phyloP scores from a whole-genome alignment of 2,113 vertebrate species.

The Xyliphius kryptos region DNA sequence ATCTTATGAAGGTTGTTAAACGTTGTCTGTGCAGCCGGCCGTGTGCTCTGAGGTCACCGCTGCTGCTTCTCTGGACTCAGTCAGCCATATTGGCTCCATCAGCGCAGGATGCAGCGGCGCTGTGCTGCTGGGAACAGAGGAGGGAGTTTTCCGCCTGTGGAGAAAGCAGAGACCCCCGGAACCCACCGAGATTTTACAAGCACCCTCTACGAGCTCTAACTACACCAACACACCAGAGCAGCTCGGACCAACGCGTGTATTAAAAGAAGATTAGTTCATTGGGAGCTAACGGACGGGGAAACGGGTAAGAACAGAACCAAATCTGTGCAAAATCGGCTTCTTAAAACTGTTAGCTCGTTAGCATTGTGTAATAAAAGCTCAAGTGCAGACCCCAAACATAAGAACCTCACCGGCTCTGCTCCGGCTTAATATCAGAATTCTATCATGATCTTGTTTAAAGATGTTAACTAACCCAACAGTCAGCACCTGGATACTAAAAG shows the following conservation, averaged over 20 bases:
- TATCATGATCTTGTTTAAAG: background rate
- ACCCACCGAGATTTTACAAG: conserved; percentile 35
- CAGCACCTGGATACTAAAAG: too few relatives aligned
- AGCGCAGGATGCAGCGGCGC: conserved; percentile 36
- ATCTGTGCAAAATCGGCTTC: background rate
- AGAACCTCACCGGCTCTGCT: too few relatives aligned
- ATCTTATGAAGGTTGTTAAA: background rate
- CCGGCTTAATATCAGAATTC: background rate
- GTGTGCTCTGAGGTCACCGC: conserved; percentile 8
- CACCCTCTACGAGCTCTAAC: conserved; percentile 14
- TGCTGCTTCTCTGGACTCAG: conserved; percentile 7
- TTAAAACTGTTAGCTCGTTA: conserved; percentile 38
- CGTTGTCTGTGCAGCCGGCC: background rate
- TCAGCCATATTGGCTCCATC: conserved; percentile 48
- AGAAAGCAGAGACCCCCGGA: conserved; percentile 20
- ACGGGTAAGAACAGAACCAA: conserved; percentile 27
- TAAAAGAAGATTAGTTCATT: background rate
- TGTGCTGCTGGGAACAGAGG: conserved; percentile 28
- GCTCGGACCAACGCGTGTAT: too few relatives aligned
- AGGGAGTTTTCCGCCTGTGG: conserved; percentile 33
- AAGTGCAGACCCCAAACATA: too few relatives aligned
- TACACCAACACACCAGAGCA: conserved; percentile 4
- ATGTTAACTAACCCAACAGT: too few relatives aligned
- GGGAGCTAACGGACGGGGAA: conserved; percentile 9
- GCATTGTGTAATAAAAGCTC: conserved; percentile 25